A percentile compares a stretch with the other conserved stretches of the same genome.
Evolutionary conservation across 2,113 vertebrate species (phyloP).

Genomic region (Chionis minor): DNA sequence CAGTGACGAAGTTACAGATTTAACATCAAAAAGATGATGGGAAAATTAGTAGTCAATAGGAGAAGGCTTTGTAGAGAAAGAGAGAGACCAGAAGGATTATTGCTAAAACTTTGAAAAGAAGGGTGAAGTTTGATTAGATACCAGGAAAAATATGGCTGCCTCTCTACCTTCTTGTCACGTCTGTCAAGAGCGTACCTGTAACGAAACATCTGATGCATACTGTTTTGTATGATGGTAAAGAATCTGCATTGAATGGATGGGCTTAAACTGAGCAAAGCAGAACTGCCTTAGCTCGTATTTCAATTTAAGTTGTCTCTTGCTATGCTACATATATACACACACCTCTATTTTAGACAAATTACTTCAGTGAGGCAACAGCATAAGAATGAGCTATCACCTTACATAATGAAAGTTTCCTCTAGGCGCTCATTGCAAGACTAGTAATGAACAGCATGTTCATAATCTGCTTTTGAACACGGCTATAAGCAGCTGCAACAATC

Average conservation of each 20-base stretch:
- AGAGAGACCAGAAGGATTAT: not conserved
- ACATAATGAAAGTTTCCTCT: slow-evolving; percentile 28
- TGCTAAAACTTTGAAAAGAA: not conserved
- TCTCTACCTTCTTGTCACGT: not conserved
- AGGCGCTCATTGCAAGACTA: not conserved
- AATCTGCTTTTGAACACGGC: not conserved
- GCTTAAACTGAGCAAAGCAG: not conserved
- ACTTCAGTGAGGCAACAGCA: not conserved
- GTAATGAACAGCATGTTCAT: not conserved
- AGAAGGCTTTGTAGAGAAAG: not conserved
- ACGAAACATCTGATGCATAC: not conserved
- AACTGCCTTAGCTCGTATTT: not conserved
- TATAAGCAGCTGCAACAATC: not conserved
- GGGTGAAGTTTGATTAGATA: not conserved
- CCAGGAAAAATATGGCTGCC: not conserved
- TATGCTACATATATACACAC: not conserved
- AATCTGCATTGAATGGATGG: not conserved
- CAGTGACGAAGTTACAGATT: not conserved
- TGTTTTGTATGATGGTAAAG: not conserved
- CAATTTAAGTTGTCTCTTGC: not conserved
- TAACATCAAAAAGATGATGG: not conserved
- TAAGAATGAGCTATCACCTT: slow-evolving; percentile 8
- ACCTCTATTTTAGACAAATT: not conserved
- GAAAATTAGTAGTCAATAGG: not conserved
- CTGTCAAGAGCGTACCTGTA: not conserved